These are phyloP conservation scores for Fistularia tabacaria DNA, from an alignment of 2,797 vertebrate species.

Conservation along the genomic window DNA sequence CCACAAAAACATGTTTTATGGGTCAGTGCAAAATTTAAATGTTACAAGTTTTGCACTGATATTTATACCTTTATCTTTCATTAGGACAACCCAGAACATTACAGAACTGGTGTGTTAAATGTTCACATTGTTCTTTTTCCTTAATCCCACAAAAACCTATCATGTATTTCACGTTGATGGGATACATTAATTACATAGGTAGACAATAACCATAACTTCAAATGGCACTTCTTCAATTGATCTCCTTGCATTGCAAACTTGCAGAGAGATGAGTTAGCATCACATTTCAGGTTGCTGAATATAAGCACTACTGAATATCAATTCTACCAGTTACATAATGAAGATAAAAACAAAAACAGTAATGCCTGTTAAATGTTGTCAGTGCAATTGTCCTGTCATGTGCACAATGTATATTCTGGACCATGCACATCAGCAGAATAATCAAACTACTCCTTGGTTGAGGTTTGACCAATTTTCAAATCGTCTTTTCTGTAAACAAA, in stretches of 20 bases:
- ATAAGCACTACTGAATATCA: too few relatives aligned
- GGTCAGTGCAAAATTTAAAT: conserved; percentile 75
- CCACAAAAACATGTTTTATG: conserved; percentile 73
- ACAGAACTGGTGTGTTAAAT: too few relatives aligned
- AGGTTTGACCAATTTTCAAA: conserved; percentile 42
- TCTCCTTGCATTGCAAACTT: conserved; percentile 29
- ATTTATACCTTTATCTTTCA: conserved; percentile 63
- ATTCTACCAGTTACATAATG: too few relatives aligned
- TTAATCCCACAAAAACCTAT: too few relatives aligned
- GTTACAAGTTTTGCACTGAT: conserved; percentile 77
- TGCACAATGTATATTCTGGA: background rate
- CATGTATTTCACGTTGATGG: background rate
- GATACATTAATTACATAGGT: conserved; percentile 10
- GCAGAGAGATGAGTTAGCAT: conserved; percentile 3
- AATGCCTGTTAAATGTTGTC: too few relatives aligned
- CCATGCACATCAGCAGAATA: conserved; percentile 22
- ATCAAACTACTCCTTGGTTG: conserved; percentile 34
- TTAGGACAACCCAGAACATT: conserved; percentile 65
- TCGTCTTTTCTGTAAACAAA: conserved; percentile 25
- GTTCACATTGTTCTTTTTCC: too few relatives aligned
- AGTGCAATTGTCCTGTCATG: too few relatives aligned
- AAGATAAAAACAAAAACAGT: too few relatives aligned
- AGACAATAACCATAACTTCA: conserved; percentile 25
- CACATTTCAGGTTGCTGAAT: too few relatives aligned
- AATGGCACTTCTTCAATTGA: conserved; percentile 30